Conservation (phyloP, 2,888 invertebrate genomes). For the Ectemnius cavifrons region DNA sequence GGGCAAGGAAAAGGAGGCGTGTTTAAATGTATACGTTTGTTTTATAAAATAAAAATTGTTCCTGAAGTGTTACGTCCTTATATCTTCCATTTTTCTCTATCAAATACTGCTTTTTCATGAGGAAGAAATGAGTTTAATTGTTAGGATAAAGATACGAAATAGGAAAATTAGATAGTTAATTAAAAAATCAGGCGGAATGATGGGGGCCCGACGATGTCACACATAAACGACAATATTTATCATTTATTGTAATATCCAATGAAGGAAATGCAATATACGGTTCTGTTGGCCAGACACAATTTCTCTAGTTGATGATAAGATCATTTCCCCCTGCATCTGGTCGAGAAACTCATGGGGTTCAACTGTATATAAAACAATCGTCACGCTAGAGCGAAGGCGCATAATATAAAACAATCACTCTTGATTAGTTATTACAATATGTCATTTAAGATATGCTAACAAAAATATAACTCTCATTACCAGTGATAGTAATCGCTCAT, state of each 20-base stretch:
- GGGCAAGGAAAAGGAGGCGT: slow-evolving; percentile 9
- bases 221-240: slow-evolving; percentile 55
- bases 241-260: slow-evolving; percentile 61
- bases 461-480: slow-evolving; percentile 72
- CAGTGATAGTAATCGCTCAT: slow-evolving; percentile 56
- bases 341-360: slow-evolving; percentile 39
- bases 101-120: too few relatives aligned
- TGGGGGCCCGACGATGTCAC: neutral
- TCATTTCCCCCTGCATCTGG: slow-evolving; percentile 34
- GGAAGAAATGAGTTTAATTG: too few relatives aligned
- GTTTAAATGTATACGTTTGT: slow-evolving; percentile 35
- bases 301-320: slow-evolving; percentile 23
- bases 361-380: slow-evolving; percentile 59
- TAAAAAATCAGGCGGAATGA: too few relatives aligned
- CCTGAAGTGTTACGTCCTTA: slow-evolving; percentile 4
- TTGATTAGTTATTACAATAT: slow-evolving; percentile 56
- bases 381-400: slow-evolving; percentile 51
- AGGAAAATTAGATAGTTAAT: too few relatives aligned
- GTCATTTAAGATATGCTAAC: slow-evolving; percentile 64
- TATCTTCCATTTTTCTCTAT: too few relatives aligned
- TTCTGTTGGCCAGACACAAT: slow-evolving; percentile 43
- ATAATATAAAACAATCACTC: slow-evolving; percentile 62
- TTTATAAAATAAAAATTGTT: slow-evolving; percentile 46
- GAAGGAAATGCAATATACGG: slow-evolving; percentile 54
- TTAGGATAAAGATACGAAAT: too few relatives aligned